Conservation (phyloP, 1,140 invertebrate genomes). For the Archivesica marissinica region DNA sequence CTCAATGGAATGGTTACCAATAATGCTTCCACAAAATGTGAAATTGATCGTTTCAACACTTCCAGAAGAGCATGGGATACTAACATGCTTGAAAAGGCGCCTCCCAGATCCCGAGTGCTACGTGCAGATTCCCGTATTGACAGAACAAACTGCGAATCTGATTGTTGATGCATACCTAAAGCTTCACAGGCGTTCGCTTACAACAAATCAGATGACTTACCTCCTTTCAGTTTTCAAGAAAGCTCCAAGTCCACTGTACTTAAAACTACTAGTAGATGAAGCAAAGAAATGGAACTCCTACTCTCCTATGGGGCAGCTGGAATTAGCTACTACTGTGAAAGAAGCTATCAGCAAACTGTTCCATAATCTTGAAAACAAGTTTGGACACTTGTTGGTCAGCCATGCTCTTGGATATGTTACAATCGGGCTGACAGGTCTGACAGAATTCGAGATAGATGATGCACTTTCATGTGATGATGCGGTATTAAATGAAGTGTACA, state of each 20-base stretch:
- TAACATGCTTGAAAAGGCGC: slow-evolving; percentile 71
- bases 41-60: slow-evolving; percentile 89
- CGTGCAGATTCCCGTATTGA: slow-evolving; percentile 70
- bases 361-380: slow-evolving; percentile 77
- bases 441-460: slow-evolving; percentile 82
- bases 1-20: slow-evolving; percentile 79
- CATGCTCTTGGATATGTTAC: slow-evolving; percentile 91
- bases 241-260: slow-evolving; percentile 74
- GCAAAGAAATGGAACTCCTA: slow-evolving; percentile 76
- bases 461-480: slow-evolving; percentile 81
- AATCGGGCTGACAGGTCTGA: slow-evolving; percentile 77
- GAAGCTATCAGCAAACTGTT: slow-evolving; percentile 76
- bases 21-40: slow-evolving; percentile 75
- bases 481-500: slow-evolving; percentile 80
- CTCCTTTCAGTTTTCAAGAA: slow-evolving; percentile 69
- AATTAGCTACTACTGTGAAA: slow-evolving; percentile 65
- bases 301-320: slow-evolving; percentile 57
- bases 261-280: slow-evolving; percentile 77
- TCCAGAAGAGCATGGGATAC: slow-evolving; percentile 77
- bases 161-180: slow-evolving; percentile 74
- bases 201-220: slow-evolving; percentile 68
- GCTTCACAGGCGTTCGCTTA: slow-evolving; percentile 68
- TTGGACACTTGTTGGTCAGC: slow-evolving; percentile 73
- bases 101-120: slow-evolving; percentile 67
- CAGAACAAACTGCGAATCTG: slow-evolving; percentile 69